Evolutionary conservation across 1,140 invertebrate genomes (phyloP).

Genomic region (Drosophila guanche): DNA sequence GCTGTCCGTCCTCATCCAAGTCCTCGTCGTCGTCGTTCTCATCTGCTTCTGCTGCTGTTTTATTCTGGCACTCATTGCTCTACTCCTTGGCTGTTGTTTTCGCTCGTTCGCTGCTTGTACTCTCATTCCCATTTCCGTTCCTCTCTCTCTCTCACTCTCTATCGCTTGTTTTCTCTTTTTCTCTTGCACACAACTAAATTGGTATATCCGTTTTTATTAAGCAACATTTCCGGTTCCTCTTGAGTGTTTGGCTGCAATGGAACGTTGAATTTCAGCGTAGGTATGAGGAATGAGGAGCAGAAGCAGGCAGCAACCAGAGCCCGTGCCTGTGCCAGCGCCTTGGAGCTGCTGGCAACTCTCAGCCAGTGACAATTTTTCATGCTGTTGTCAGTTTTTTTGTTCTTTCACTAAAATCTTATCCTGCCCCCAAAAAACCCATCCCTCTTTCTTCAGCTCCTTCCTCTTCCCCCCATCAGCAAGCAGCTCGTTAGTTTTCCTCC

Average conservation of each 20-base stretch:
- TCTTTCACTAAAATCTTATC: slow-evolving; percentile 48
- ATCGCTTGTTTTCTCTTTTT: slow-evolving; percentile 39
- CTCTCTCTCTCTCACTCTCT: slow-evolving; percentile 5
- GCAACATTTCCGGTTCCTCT: slow-evolving; percentile 80
- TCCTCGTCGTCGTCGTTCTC: slow-evolving; percentile 17
- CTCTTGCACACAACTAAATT: slow-evolving; percentile 77
- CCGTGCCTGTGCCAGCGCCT: too few relatives aligned
- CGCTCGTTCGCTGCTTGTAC: slow-evolving; percentile 32
- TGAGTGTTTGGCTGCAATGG: slow-evolving; percentile 65
- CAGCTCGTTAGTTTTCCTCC: slow-evolving; percentile 70
- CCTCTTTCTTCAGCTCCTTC: neutral
- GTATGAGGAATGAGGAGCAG: too few relatives aligned
- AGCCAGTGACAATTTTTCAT: slow-evolving; percentile 79
- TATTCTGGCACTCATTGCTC: slow-evolving; percentile 69
- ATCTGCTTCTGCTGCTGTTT: slow-evolving; percentile 46
- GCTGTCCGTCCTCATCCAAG: slow-evolving; percentile 17
- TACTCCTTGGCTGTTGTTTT: slow-evolving; percentile 41
- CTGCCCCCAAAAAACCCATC: slow-evolving; percentile 3
- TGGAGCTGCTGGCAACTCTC: slow-evolving; percentile 48
- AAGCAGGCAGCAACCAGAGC: too few relatives aligned
- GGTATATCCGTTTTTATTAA: slow-evolving; percentile 82
- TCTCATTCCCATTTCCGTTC: slow-evolving; percentile 26
- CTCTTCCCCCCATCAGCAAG: too few relatives aligned
- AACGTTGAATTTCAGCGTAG: slow-evolving; percentile 3
- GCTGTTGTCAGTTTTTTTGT: slow-evolving; percentile 76